Evolutionary conservation across 2,113 vertebrate genomes (phyloP), one percentile per base, ranked within the genome.

Genomic region (Gopherus flavomarginatus): DNA sequence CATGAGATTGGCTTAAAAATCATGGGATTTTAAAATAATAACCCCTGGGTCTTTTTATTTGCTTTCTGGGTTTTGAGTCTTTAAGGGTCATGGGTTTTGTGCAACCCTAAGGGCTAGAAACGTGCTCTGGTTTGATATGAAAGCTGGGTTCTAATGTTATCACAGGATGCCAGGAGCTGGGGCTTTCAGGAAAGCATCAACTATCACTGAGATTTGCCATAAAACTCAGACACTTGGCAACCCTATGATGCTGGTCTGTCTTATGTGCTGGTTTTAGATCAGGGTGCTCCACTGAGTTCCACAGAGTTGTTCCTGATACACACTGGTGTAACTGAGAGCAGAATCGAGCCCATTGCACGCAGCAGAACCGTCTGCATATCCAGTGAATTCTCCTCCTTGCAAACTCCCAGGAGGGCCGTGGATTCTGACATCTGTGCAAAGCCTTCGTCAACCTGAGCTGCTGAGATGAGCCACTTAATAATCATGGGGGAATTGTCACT

Each of bases 391-490:
- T 85, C 83, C 81, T 89, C 80, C 83, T 77, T 86, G 42, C 85
- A 6, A 44, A 59, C 93, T 97, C 90, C 94, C 59, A 38, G 95
- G 95, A 95, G 94, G 95, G 93, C 27, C 50, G 21, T 1, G 21
- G 93, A 89, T 96, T 24, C 96, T 98, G 97, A 95, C 95, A 96
- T 94, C 91, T 96, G 94, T 97, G 97, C 44, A 2, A 83, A 50
- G 84, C 94, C 92, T 96, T 91, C 57, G 2, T 98, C 96, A 96
- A 54, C 94, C 85, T 27, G 90, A 95, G 85, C 83, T 65, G 96
- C 88, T n/a, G 79, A 95, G 94, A 97, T 85, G 96, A 98, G 86
- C 89, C 89, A 93, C 93, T 98, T 96, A 97, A 83, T 75, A 80
- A 97, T 56, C 96, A 96, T 90, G 54, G 85, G 97, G 98, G 96